These are phyloP conservation scores for Hesperophylax magnus DNA, from an alignment of 1,140 invertebrate genomes.

Conservation along the genomic window DNA sequence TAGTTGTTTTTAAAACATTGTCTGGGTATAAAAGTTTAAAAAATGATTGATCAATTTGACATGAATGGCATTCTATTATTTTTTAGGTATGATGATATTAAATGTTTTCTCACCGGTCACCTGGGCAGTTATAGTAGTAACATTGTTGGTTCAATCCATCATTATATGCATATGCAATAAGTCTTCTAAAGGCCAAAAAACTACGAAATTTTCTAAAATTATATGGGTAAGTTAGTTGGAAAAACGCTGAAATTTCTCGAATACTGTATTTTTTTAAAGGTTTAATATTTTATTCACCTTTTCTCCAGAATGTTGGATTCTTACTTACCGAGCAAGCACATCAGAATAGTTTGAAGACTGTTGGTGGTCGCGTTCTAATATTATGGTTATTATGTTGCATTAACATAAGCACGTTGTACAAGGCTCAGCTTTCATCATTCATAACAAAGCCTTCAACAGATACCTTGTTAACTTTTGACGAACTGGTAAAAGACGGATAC, in stretches of 20 bases:
- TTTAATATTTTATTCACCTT: background rate
- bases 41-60: background rate
- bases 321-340: background rate
- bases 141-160: too few relatives aligned
- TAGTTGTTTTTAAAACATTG: background rate
- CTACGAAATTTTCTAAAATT: background rate
- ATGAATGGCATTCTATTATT: too few relatives aligned
- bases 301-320: background rate
- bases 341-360: background rate
- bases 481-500: conserved; percentile 19
- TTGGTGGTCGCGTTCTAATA: background rate
- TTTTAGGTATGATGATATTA: too few relatives aligned
- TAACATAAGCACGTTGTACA: background rate
- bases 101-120: too few relatives aligned
- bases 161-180: background rate
- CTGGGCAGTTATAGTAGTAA: too few relatives aligned
- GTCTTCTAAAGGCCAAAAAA: background rate
- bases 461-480: background rate
- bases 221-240: background rate
- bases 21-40: too few relatives aligned
- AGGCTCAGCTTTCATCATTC: conserved; percentile 9
- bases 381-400: conserved; percentile 11
- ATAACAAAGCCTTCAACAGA: conserved; percentile 5
- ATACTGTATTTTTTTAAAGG: background rate
- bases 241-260: background rate